Evolutionary conservation across 2,113 vertebrate species (phyloP).

Genomic region (Anhinga anhinga): DNA sequence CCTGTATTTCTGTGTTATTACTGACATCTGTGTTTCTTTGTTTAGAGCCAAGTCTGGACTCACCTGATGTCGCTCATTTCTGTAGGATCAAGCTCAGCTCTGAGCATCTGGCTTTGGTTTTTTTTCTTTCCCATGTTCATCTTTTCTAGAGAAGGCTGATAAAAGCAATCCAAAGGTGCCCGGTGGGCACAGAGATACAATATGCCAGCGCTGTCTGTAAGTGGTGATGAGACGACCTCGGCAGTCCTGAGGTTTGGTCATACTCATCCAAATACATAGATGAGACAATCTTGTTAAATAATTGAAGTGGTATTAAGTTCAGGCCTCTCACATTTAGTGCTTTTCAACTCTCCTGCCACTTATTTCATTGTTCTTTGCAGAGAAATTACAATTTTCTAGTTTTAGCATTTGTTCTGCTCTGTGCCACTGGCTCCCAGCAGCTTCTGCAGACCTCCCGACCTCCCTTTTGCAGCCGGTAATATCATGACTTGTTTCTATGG

Average conservation of each 20-base stretch:
- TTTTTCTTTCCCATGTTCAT: background rate
- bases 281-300: conserved; percentile 3
- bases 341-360: conserved; percentile 19
- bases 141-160: background rate
- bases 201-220: background rate
- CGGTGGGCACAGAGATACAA: background rate
- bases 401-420: background rate
- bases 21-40: background rate
- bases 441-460: background rate
- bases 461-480: background rate
- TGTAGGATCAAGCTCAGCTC: background rate
- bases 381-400: background rate
- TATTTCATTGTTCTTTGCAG: background rate
- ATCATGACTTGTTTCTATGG: conserved; percentile 23
- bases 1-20: accelerated
- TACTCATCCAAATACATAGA: background rate
- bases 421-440: background rate
- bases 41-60: background rate
- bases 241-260: background rate
- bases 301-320: conserved; percentile 10
- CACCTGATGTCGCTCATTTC: background rate
- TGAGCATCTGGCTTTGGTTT: background rate
- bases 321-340: background rate
- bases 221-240: background rate
- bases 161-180: background rate